Base-by-base conservation (phyloP, 2,797 vertebrate species). In the Chloroceryle amazona region DNA sequence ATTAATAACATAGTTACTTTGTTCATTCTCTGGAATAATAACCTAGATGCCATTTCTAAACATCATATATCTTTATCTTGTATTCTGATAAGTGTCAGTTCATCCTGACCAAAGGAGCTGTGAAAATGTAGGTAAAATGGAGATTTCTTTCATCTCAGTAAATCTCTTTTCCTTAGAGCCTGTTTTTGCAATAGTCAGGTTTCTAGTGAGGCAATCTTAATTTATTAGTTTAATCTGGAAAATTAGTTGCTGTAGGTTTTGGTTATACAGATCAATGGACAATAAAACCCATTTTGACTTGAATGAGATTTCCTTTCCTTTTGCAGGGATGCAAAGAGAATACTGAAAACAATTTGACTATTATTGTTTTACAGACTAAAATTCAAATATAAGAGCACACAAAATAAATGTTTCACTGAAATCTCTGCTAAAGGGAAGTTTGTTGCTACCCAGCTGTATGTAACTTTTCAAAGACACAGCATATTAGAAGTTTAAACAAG, bases 161-260 rank as follows among this genome's bases (percentile, higher is more conserved):
- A 89, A 89, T 86, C 65, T 74, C 63, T 76, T 63, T 65, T 37
- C 33, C 10, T 88, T 78, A 57, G 26, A 78, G 61, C 39, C 41
- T 74, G 4, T 41, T 90, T 93, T 81, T 92, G 8, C 88, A 95
- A 41, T 11, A 86, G 75, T 88, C 54, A 71, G 75, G 81, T 22
- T 92, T 78, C 55, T 78, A 61, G 72, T 54, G 57, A 89, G 39
- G 35, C 49, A 47, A 58, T 90, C 46, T 95, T 89, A 89, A 96
- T 93, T 93, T 94, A 93, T 84, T 74, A 84, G 33, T 96, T 94
- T 92, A 91, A 91, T 95, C 60, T 83, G 44, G 29, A 26, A 90
- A 93, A 95, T 86, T 72, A 91, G 76, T 84, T 84, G 47, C 63
- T 74, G 52, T 76, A 78, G 44, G 37, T 81, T 91, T 93, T 66